phyloP scores from a whole-genome alignment of 2,113 vertebrate genomes.

The Psammodynastes pulverulentus region DNA sequence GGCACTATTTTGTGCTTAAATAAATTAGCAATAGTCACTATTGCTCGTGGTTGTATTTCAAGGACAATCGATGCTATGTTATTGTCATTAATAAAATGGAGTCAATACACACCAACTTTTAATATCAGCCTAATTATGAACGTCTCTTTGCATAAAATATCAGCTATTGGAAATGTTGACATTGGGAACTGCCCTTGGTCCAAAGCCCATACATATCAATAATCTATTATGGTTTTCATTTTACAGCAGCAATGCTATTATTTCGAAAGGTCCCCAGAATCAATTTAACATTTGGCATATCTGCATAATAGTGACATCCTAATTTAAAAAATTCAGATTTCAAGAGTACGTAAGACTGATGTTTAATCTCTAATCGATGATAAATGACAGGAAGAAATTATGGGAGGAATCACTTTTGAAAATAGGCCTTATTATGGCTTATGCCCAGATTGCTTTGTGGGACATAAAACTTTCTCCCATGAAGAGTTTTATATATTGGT shows the following conservation, averaged over 20 bases:
- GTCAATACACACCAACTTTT: constrained; percentile 77
- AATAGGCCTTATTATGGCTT: constrained; percentile 62
- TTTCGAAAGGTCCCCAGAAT: constrained; percentile 79
- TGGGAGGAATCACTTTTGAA: constrained; percentile 67
- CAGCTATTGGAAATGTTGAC: constrained; percentile 81
- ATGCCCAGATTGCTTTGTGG: constrained; percentile 52
- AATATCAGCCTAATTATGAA: constrained; percentile 75
- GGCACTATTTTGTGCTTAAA: constrained; percentile 43
- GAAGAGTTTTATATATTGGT: background rate
- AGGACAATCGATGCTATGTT: constrained; percentile 77
- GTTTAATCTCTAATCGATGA: constrained; percentile 79
- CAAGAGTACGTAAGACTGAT: constrained; percentile 65
- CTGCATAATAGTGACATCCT: constrained; percentile 81
- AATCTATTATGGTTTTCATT: constrained; percentile 91
- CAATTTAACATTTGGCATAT: constrained; percentile 78
- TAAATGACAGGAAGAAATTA: constrained; percentile 60
- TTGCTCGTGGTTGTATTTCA: constrained; percentile 77
- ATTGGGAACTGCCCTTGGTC: constrained; percentile 78
- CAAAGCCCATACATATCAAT: constrained; percentile 73
- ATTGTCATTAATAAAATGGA: constrained; percentile 79
- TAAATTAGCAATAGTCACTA: constrained; percentile 38
- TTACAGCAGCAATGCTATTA: constrained; percentile 74
- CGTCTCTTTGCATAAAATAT: constrained; percentile 72
- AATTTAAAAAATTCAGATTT: constrained; percentile 81
- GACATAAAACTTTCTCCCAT: background rate